These are phyloP conservation scores for Psix sp. DNA, from an alignment of 1,140 invertebrate genomes.

Conservation along the genomic window DNA sequence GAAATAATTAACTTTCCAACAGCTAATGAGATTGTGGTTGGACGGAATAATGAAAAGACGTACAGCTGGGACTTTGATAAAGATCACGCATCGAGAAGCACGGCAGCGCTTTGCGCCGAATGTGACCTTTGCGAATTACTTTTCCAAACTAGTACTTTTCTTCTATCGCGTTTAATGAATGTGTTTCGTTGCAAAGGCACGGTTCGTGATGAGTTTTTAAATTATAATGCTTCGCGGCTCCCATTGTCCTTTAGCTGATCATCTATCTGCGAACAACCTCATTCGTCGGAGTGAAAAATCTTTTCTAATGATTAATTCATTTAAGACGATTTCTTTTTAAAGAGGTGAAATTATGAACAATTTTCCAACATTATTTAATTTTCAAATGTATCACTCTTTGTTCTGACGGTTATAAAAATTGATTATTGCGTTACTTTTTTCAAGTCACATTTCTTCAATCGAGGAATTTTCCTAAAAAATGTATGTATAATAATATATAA, in stretches of 20 bases:
- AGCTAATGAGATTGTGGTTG: slow-evolving; percentile 30
- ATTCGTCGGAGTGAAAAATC: slow-evolving; percentile 8
- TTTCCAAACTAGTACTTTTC: slow-evolving; percentile 47
- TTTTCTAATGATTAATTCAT: slow-evolving; percentile 4
- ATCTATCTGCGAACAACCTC: slow-evolving; percentile 30
- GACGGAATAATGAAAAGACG: slow-evolving; percentile 43
- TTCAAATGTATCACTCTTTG: too few species aligned
- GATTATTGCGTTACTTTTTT: too few species aligned
- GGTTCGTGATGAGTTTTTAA: slow-evolving; percentile 44
- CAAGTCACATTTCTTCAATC: too few species aligned
- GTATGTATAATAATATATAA: too few species aligned
- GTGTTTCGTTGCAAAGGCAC: slow-evolving; percentile 20
- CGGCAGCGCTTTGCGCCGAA: slow-evolving; percentile 32
- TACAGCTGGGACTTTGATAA: slow-evolving; percentile 35
- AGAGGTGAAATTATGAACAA: too few species aligned
- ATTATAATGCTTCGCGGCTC: slow-evolving; percentile 33
- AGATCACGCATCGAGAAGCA: slow-evolving; percentile 45
- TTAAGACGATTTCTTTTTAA: too few species aligned
- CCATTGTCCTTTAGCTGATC: slow-evolving; percentile 40
- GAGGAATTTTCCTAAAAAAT: too few species aligned
- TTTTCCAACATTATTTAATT: too few species aligned
- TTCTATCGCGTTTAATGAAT: slow-evolving; percentile 41
- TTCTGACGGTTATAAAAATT: too few species aligned
- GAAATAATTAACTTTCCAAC: slow-evolving; percentile 48
- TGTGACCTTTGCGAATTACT: slow-evolving; percentile 54